A percentile compares a stretch with the other conserved stretches of the same genome.
These are phyloP conservation scores for Coluber constrictor DNA, from an alignment of 2,797 vertebrate genomes.

Conservation along the genomic window DNA sequence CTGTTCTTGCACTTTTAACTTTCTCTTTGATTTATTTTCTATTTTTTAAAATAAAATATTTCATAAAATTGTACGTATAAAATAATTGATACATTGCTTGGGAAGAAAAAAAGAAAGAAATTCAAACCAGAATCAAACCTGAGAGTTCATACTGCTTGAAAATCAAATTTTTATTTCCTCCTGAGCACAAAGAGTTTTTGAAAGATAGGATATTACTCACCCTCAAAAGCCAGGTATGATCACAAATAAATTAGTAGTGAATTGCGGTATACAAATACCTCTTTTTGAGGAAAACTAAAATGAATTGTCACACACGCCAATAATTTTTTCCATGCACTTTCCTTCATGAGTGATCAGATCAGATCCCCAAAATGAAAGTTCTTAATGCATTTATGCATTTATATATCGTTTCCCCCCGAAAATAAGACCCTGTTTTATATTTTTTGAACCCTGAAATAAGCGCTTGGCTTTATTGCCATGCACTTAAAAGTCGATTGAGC, in stretches of 20 bases:
- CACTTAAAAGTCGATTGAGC: no score
- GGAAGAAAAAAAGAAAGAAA: not conserved
- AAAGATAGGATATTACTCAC: not conserved
- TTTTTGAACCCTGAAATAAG: no score
- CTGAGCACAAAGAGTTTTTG: not conserved
- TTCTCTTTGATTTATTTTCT: not conserved
- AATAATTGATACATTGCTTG: not conserved
- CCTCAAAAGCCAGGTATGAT: not conserved
- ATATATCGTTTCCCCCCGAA: not conserved
- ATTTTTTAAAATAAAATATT: not conserved
- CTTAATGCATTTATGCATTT: not conserved
- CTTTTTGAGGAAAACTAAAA: not conserved
- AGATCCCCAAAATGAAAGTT: not conserved
- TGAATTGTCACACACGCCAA: not conserved
- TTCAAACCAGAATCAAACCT: not conserved
- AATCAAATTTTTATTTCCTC: not conserved
- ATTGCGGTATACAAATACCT: not conserved
- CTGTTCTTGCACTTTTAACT: not conserved
- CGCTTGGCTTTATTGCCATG: no score
- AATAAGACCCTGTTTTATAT: no score
- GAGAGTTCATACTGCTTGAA: not conserved
- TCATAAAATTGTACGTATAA: not conserved
- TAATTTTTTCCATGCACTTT: not conserved
- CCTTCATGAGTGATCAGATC: not conserved
- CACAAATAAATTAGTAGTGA: not conserved